A percentile compares a stretch with the other conserved stretches of the same genome.
Evolutionary conservation across 2,888 invertebrate genomes (phyloP).

Genomic region (Phania funesta): DNA sequence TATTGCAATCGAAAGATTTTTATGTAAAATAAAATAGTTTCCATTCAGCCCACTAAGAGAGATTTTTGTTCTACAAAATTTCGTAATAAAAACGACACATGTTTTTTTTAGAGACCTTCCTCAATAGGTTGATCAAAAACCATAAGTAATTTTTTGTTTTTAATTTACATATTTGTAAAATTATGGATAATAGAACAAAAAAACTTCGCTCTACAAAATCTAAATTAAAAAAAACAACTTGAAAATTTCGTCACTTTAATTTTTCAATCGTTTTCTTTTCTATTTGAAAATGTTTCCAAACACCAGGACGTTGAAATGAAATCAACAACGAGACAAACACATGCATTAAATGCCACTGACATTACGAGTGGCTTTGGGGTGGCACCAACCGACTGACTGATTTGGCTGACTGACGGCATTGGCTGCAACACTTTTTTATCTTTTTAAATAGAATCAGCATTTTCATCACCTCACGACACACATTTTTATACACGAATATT

Average conservation of each 20-base stretch:
- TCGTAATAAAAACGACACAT: slow-evolving; percentile 42
- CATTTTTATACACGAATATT: slow-evolving; percentile 37
- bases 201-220: too few relatives aligned
- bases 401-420: slow-evolving; percentile 24
- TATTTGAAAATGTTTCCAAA: background rate
- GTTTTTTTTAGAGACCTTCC: too few relatives aligned
- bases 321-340: background rate
- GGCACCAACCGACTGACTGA: slow-evolving; percentile 14
- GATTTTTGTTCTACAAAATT: slow-evolving; percentile 7
- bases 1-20: slow-evolving; percentile 17
- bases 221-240: too few relatives aligned
- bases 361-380: slow-evolving; percentile 38
- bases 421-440: slow-evolving; percentile 42
- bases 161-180: too few relatives aligned
- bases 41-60: slow-evolving; percentile 32
- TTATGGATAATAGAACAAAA: too few relatives aligned
- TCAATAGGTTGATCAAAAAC: too few relatives aligned
- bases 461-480: slow-evolving; percentile 62
- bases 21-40: slow-evolving; percentile 12
- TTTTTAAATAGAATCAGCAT: slow-evolving; percentile 59
- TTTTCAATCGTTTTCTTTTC: background rate
- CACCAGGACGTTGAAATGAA: background rate
- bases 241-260: slow-evolving; percentile 45
- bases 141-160: too few relatives aligned
- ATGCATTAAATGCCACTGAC: slow-evolving; percentile 58